These are phyloP conservation scores for Leistus spinibarbis DNA, from an alignment of 2,888 invertebrate genomes.

Conservation along the genomic window DNA sequence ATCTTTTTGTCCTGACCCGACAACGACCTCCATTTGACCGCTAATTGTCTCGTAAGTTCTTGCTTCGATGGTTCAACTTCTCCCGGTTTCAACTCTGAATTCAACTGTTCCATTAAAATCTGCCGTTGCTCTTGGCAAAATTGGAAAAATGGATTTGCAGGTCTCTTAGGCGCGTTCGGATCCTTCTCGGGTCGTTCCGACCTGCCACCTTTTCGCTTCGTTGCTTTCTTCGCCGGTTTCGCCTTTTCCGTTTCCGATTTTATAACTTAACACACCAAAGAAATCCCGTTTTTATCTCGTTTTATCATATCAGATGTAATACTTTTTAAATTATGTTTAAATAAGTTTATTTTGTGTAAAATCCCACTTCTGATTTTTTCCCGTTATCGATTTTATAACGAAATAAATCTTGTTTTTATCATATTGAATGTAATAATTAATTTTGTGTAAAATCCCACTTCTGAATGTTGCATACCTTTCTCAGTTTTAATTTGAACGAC, in stretches of 20 bases:
- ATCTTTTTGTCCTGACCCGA: constrained; percentile 74
- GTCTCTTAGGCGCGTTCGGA: constrained; percentile 79
- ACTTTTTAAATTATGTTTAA: too few species aligned
- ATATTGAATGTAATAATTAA: constrained; percentile 4
- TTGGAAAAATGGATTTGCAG: constrained; percentile 81
- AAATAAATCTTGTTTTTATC: too few species aligned
- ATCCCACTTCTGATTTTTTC: background rate
- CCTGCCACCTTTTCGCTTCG: constrained; percentile 65
- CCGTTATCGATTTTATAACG: constrained; percentile 49
- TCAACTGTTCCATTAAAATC: constrained; percentile 70
- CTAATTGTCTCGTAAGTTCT: constrained; percentile 75
- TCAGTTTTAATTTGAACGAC: constrained; percentile 27
- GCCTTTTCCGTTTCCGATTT: constrained; percentile 50
- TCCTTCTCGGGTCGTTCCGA: constrained; percentile 67
- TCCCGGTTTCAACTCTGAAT: constrained; percentile 62
- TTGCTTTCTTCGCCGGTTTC: constrained; percentile 53
- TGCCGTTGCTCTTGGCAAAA: constrained; percentile 81
- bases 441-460: background rate
- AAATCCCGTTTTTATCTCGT: too few species aligned
- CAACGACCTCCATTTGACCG: constrained; percentile 75
- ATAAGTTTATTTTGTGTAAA: background rate
- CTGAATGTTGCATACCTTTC: constrained; percentile 47
- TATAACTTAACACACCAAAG: constrained; percentile 41
- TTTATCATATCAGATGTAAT: background rate
- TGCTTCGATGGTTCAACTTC: constrained; percentile 75